Evolutionary conservation across 2,888 invertebrate genomes (phyloP), one percentile per base, ranked within the genome.

Genomic region (Ligdia adustata): DNA sequence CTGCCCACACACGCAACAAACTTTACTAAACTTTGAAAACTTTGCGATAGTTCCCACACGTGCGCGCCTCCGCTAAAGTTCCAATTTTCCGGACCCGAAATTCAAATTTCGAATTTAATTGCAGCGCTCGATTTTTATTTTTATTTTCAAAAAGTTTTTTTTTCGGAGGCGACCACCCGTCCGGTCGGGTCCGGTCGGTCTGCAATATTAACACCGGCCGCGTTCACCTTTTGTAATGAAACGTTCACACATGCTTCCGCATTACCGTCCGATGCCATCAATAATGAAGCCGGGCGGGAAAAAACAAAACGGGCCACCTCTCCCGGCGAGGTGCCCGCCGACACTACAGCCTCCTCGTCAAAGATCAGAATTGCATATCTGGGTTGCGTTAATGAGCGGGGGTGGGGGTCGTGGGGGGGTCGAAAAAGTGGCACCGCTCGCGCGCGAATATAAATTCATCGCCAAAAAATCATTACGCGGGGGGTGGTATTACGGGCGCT

Each of bases 401-500:
- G 85, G 80, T 81, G 76, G 78, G 72, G 75, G 71, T 64, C 72
- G 63, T 70, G 67, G 81, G 89, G 82, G 87, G 82, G 82, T 87
- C 87, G 89, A 90, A 90, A 90, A 89, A 89, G 89, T 89, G 89
- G 87, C 91, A 88, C 91, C 91, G 90, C 89, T 90, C 91, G 91
- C 91, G 92, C 92, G 92, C 92, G 92, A 92, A 92, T 91, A 91
- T 92, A 92, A 93, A 93, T 93, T 93, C 94, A 93, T 93, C 93
- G 93, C 94, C 94, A 94, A 94, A 94, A 94, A 94, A 94, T 94
- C 94, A 94, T 94, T 94, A 94, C 94, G 94, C 94, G 93, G 92
- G 93, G 92, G 92, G 92, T 92, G 92, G 92, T 92, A 92, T 92
- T 92, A 92, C 92, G 92, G 90, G 91, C 83, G 82, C 76, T 83